These are phyloP conservation scores for Drosophila chauvacae DNA, from an alignment of 1,140 invertebrate species.

Conservation along the genomic window DNA sequence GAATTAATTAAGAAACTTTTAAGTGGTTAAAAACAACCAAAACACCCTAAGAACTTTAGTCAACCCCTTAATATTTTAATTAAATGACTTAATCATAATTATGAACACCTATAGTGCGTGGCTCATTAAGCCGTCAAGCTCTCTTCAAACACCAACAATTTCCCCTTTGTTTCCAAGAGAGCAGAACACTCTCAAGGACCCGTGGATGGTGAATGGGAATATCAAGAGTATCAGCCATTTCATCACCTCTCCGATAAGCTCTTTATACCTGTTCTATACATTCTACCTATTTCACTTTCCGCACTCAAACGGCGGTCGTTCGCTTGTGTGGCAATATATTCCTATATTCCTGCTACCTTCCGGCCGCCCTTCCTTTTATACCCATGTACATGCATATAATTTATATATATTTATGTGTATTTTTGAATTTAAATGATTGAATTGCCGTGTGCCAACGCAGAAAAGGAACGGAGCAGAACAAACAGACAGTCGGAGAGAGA, in stretches of 20 bases:
- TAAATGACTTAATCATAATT: background rate
- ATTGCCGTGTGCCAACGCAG: constrained; percentile 54
- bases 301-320: constrained; percentile 39
- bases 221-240: constrained; percentile 53
- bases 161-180: constrained; percentile 18
- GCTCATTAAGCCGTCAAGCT: constrained; percentile 25
- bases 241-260: constrained; percentile 41
- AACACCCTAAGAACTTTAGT: background rate
- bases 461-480: constrained; percentile 26
- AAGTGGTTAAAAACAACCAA: background rate
- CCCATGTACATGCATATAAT: constrained; percentile 35
- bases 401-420: constrained; percentile 70
- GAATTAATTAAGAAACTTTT: background rate
- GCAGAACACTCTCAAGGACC: background rate
- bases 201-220: constrained; percentile 3
- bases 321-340: constrained; percentile 51
- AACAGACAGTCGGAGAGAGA: constrained; percentile 11
- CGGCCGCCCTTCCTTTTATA: constrained; percentile 9
- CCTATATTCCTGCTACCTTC: constrained; percentile 16
- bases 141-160: constrained; percentile 27
- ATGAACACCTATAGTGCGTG: background rate
- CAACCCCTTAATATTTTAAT: background rate
- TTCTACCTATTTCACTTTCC: constrained; percentile 34
- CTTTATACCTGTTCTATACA: constrained; percentile 16
- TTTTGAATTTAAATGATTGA: constrained; percentile 80